Evolutionary conservation across 2,113 vertebrate species (phyloP).

Genomic region (western clawed frog (Xenopus tropicalis)): UCB_Xtro_10.0 CM004447.2:135788501-135789000

Average conservation of each 20-base stretch:
- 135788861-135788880: not conserved
- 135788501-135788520: not conserved
- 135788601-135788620: not conserved
- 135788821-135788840: not conserved
- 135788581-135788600: conserved; percentile 19
- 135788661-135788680: conserved; percentile 23
- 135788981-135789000: conserved; percentile 16
- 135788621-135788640: conserved; percentile 10
- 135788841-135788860: not conserved
- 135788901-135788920: not conserved
- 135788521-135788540: not conserved
- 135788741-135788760: conserved; percentile 2
- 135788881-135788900: not conserved
- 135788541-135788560: conserved; percentile 16
- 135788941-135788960: too few relatives aligned
- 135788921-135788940: not conserved
- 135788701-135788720: conserved; percentile 40
- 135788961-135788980: conserved; percentile 3
- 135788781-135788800: not conserved
- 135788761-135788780: not conserved
- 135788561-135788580: conserved; percentile 23
- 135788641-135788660: conserved; percentile 18
- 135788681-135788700: conserved; percentile 7
- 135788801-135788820: not conserved
- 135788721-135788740: conserved; percentile 14